Conservation (phyloP, 2,797 vertebrate genomes). For the Hemibagrus guttatus region DNA sequence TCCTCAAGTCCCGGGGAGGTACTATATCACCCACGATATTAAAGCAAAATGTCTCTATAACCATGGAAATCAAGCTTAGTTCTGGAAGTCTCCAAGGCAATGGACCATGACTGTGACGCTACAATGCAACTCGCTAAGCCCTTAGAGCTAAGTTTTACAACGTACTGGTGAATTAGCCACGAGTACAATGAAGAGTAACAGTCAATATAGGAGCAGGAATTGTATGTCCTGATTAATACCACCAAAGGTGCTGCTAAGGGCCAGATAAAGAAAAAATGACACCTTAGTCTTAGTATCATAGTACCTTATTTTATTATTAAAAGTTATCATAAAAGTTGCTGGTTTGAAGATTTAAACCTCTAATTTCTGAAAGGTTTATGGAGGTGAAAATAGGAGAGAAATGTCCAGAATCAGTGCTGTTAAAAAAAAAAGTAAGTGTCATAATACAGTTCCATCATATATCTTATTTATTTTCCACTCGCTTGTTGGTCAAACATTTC, state of each 20-base stretch:
- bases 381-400: not conserved
- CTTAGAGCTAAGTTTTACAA: not conserved
- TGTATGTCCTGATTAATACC: no score
- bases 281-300: not conserved
- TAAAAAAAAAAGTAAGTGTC: not conserved
- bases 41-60: slow-evolving; percentile 17
- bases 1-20: not conserved
- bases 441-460: not conserved
- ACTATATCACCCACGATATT: slow-evolving; percentile 13
- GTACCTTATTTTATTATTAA: not conserved
- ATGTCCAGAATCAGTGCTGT: not conserved
- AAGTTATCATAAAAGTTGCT: not conserved
- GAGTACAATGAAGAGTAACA: not conserved
- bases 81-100: not conserved
- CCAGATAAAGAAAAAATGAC: not conserved
- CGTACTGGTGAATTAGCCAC: not conserved
- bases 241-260: not conserved
- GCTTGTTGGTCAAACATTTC: not conserved
- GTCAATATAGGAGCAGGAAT: not conserved
- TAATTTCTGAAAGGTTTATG: not conserved
- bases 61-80: slow-evolving; percentile 9
- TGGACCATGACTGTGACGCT: not conserved
- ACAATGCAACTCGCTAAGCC: not conserved
- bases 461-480: not conserved
- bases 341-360: not conserved